Percentiles rank a stretch among this genome's conserved stretches.
Conservation (phyloP, 2,113 vertebrate species). For the Macaca mulatta region DNA sequence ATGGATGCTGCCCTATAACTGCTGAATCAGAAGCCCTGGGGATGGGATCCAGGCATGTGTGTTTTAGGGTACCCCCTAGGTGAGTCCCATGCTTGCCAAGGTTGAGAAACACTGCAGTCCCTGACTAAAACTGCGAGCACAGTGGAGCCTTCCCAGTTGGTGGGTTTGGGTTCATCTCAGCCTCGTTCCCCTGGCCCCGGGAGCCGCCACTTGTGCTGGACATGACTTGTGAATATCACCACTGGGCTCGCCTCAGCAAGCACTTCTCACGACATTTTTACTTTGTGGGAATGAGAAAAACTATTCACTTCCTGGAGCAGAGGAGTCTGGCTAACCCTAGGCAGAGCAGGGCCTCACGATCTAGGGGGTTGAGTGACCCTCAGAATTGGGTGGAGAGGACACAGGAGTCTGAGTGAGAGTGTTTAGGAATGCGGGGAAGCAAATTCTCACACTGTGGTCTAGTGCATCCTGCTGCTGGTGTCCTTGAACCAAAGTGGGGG, state of each 20-base stretch:
- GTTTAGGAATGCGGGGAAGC: not conserved
- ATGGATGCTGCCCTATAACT: not conserved
- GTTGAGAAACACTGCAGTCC: not conserved
- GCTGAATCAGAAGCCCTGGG: not conserved
- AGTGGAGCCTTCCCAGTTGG: not conserved
- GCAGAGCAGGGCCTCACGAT: not conserved
- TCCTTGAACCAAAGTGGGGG: not conserved
- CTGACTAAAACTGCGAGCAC: not conserved
- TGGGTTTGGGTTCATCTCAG: not conserved
- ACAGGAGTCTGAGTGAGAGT: not conserved
- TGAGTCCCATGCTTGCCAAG: not conserved
- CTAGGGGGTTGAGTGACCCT: not conserved
- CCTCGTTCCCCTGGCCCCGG: not conserved
- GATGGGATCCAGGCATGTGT: not conserved
- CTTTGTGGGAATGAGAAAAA: slow-evolving; percentile 50
- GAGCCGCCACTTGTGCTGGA: not conserved
- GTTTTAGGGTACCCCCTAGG: not conserved
- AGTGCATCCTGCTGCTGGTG: not conserved
- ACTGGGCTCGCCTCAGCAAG: not conserved
- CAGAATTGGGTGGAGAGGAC: not conserved
- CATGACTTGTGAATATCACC: not conserved
- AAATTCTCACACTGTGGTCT: not conserved
- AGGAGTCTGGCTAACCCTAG: not conserved
- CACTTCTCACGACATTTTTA: slow-evolving; percentile 42
- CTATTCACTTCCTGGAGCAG: slow-evolving; percentile 33